Percentiles rank a stretch among this genome's conserved stretches.
Conservation (phyloP, 1,140 invertebrate species). For the Heliconius hermathena region DNA sequence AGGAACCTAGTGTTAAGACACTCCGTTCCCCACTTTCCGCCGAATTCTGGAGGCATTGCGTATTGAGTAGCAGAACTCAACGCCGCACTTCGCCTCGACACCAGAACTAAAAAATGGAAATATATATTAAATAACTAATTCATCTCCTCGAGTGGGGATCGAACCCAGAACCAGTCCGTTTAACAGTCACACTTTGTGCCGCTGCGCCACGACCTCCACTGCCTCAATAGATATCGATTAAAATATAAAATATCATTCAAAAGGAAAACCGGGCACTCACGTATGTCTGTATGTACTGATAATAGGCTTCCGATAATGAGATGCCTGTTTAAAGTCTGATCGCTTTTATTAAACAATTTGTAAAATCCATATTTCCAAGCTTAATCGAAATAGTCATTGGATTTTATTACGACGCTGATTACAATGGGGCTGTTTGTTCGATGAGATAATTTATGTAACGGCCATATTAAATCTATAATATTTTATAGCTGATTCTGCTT, state of each 20-base stretch:
- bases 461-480: slow-evolving; percentile 2
- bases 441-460: slow-evolving; percentile 25
- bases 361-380: slow-evolving; percentile 33
- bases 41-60: too few species aligned
- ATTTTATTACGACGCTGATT: slow-evolving; percentile 34
- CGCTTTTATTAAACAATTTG: slow-evolving; percentile 50
- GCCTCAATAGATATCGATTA: too few species aligned
- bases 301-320: slow-evolving; percentile 44
- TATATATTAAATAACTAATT: too few species aligned
- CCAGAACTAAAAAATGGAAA: too few species aligned
- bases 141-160: too few species aligned
- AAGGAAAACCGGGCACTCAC: not conserved
- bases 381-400: slow-evolving; percentile 34
- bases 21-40: too few species aligned
- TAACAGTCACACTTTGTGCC: too few species aligned
- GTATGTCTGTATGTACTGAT: slow-evolving; percentile 48
- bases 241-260: not conserved
- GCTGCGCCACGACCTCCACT: too few species aligned
- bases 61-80: too few species aligned
- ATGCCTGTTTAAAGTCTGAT: slow-evolving; percentile 42
- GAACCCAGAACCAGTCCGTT: too few species aligned
- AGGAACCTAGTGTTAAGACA: too few species aligned
- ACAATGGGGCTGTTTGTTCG: slow-evolving; percentile 31
- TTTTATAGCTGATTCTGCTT: not conserved
- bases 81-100: too few species aligned